phyloP scores from a whole-genome alignment of 2,888 invertebrate genomes.

The Sarcophaga caerulescens region DNA sequence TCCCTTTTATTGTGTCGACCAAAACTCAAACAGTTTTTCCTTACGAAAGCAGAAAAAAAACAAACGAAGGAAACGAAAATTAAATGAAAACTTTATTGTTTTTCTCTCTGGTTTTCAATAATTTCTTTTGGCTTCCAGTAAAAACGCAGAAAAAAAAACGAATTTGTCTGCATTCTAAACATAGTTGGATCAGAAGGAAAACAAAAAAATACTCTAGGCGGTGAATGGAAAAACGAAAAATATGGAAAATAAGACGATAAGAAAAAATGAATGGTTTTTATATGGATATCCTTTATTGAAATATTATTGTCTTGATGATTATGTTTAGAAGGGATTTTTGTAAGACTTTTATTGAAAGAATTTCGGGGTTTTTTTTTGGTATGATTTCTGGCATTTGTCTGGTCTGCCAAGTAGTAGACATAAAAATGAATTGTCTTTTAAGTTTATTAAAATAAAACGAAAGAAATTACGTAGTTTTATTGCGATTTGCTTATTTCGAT shows the following conservation, averaged over 20 bases:
- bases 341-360: slow-evolving; percentile 16
- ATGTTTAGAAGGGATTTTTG: slow-evolving; percentile 50
- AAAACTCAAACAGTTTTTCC: slow-evolving; percentile 25
- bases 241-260: not conserved
- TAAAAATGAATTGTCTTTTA: slow-evolving; percentile 57
- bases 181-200: slow-evolving; percentile 39
- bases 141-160: not conserved
- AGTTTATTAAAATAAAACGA: slow-evolving; percentile 59
- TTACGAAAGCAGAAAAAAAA: not conserved
- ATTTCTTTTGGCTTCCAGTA: slow-evolving; percentile 44
- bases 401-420: slow-evolving; percentile 52
- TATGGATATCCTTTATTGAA: slow-evolving; percentile 64
- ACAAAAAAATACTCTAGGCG: not conserved
- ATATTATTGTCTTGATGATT: slow-evolving; percentile 67
- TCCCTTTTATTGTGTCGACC: slow-evolving; percentile 55
- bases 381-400: slow-evolving; percentile 62
- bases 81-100: slow-evolving; percentile 41
- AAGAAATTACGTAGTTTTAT: slow-evolving; percentile 18
- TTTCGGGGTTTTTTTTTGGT: slow-evolving; percentile 16
- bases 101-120: slow-evolving; percentile 41
- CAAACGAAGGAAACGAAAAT: not conserved
- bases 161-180: slow-evolving; percentile 34
- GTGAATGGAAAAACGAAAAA: not conserved
- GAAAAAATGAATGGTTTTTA: not conserved
- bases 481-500: not conserved